A percentile compares a stretch with the other conserved stretches of the same genome.
phyloP scores from a whole-genome alignment of 2,888 invertebrate genomes.

The Oscheius sp. region DNA sequence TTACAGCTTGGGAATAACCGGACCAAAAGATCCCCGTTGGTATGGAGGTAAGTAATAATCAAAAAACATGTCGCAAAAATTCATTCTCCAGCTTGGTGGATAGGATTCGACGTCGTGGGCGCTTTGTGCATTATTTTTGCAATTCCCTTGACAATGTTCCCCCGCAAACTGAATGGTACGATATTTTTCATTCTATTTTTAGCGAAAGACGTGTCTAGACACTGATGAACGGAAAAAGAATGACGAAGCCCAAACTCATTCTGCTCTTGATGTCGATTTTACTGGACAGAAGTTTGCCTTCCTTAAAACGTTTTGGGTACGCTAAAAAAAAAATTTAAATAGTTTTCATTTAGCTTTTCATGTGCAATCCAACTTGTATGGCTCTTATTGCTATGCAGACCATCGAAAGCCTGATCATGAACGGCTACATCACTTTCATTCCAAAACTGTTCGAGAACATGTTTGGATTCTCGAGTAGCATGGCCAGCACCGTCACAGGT shows the following conservation, averaged over 20 bases:
- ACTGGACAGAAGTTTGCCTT: constrained; percentile 56
- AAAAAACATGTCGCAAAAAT: no score
- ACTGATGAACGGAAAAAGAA: constrained; percentile 53
- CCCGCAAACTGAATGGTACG: constrained; percentile 68
- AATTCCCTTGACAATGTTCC: constrained; percentile 74
- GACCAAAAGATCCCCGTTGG: constrained; percentile 70
- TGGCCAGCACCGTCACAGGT: constrained; percentile 59
- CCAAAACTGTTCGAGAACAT: constrained; percentile 65
- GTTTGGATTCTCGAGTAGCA: constrained; percentile 53
- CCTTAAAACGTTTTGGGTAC: constrained; percentile 52
- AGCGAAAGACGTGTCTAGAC: constrained; percentile 36
- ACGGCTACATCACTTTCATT: constrained; percentile 65
- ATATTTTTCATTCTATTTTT: not conserved
- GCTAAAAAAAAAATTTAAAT: not conserved
- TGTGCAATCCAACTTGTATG: constrained; percentile 55
- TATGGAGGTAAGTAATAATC: constrained; percentile 67
- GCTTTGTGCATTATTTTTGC: constrained; percentile 72
- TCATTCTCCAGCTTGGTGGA: constrained; percentile 74
- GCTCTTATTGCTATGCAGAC: constrained; percentile 60
- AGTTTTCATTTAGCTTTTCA: constrained; percentile 44
- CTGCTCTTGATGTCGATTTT: constrained; percentile 51
- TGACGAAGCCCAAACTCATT: constrained; percentile 54
- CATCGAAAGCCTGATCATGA: constrained; percentile 60
- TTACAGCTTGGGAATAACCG: constrained; percentile 53
- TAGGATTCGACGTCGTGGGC: constrained; percentile 75